Evolutionary conservation across 2,888 invertebrate species (phyloP).

Genomic region (Malachius bipustulatus): DNA sequence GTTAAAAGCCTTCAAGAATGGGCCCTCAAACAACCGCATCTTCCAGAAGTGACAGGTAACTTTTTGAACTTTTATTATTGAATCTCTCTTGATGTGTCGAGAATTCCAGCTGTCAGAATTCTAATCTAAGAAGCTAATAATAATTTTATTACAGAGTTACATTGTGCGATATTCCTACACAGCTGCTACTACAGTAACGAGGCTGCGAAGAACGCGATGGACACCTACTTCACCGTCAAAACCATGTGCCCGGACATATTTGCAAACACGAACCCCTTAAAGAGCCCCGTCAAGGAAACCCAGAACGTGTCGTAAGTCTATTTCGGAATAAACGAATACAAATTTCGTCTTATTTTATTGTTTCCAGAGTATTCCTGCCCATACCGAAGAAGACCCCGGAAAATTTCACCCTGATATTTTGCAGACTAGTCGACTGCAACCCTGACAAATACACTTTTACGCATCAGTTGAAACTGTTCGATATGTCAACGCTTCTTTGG

Average conservation of each 20-base stretch:
- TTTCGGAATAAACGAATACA: not conserved
- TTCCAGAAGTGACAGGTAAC: conserved; percentile 45
- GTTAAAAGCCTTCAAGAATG: conserved; percentile 48
- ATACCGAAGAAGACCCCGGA: conserved; percentile 20
- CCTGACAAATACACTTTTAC: conserved; percentile 46
- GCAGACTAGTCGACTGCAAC: conserved; percentile 40
- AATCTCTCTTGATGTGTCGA: no score
- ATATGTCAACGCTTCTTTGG: conserved; percentile 50
- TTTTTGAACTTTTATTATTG: no score
- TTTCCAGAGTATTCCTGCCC: conserved; percentile 13
- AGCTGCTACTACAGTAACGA: conserved; percentile 58
- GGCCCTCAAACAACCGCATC: conserved; percentile 54
- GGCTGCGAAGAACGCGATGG: conserved; percentile 57
- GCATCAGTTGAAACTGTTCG: conserved; percentile 39
- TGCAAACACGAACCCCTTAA: conserved; percentile 42
- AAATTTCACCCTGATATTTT: conserved; percentile 26
- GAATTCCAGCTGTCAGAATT: no score
- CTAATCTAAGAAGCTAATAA: no score
- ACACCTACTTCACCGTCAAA: conserved; percentile 53
- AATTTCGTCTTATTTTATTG: not conserved
- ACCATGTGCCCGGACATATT: conserved; percentile 56
- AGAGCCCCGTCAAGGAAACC: conserved; percentile 36
- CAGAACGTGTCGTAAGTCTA: conserved; percentile 44
- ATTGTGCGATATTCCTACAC: conserved; percentile 51
- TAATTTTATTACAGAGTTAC: conserved; percentile 24